Evolutionary conservation across 2,797 vertebrate species (phyloP).

Genomic region (Chiroxiphia lanceolata): DNA sequence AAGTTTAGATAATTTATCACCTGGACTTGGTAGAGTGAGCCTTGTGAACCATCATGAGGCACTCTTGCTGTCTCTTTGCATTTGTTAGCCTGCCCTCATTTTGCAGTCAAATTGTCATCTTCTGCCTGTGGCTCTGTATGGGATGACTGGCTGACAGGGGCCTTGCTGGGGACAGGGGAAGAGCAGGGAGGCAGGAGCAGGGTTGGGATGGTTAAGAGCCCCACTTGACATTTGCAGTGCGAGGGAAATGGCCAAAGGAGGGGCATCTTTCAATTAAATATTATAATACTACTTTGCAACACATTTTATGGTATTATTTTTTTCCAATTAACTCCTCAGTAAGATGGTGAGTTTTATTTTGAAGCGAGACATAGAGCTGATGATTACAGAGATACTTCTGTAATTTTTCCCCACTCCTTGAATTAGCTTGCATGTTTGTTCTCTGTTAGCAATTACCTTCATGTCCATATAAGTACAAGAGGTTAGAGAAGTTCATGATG

Average conservation of each 20-base stretch:
- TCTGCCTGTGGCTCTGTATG: neutral
- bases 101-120: neutral
- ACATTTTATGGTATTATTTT: neutral
- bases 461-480: neutral
- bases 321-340: neutral
- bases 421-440: neutral
- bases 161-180: neutral
- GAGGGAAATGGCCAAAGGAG: neutral
- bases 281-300: neutral
- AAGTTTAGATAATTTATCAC: neutral
- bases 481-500: slow-evolving; percentile 6
- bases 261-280: neutral
- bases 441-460: neutral
- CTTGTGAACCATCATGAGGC: neutral
- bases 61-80: neutral
- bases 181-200: neutral
- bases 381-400: neutral
- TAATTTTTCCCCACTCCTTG: neutral
- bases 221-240: neutral
- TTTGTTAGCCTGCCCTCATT: neutral
- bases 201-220: neutral
- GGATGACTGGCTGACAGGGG: neutral
- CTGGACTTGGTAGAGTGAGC: neutral
- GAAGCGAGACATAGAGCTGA: neutral
- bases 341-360: neutral